Evolutionary conservation across 2,113 vertebrate species (phyloP).

Genomic region (Ammodramus savannarum): DNA sequence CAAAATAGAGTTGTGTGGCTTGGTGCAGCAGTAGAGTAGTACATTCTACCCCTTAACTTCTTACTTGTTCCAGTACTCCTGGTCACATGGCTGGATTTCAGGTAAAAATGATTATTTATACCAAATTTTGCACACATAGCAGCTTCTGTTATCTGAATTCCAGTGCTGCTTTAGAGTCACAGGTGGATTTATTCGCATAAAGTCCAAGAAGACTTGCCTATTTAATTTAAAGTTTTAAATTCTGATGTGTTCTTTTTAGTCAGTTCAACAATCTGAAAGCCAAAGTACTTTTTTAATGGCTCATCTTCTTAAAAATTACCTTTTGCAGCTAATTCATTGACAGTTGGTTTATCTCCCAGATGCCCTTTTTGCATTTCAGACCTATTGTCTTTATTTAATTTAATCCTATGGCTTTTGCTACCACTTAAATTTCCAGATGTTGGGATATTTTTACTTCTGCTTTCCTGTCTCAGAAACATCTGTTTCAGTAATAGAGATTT

Average conservation of each 20-base stretch:
- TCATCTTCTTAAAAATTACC: not conserved
- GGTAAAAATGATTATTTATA: not conserved
- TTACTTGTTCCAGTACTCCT: not conserved
- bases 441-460: not conserved
- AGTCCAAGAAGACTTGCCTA: not conserved
- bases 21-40: not conserved
- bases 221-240: not conserved
- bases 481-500: slow-evolving; percentile 30
- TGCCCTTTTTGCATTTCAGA: not conserved
- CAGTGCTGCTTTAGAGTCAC: not conserved
- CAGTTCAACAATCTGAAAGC: not conserved
- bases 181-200: not conserved
- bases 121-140: not conserved
- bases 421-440: slow-evolving; percentile 20
- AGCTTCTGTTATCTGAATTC: not conserved
- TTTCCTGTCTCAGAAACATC: not conserved
- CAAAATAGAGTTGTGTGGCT: not conserved
- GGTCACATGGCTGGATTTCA: not conserved
- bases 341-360: not conserved
- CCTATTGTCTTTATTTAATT: slow-evolving; percentile 11
- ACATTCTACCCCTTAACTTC: not conserved
- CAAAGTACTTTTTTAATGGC: not conserved
- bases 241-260: not conserved
- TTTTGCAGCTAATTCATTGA: not conserved
- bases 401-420: not conserved